Percentiles rank a stretch among this genome's conserved stretches.
These are phyloP conservation scores for Cryptotis parvus DNA, from an alignment of 2,113 vertebrate species.

Conservation along the genomic window DNA sequence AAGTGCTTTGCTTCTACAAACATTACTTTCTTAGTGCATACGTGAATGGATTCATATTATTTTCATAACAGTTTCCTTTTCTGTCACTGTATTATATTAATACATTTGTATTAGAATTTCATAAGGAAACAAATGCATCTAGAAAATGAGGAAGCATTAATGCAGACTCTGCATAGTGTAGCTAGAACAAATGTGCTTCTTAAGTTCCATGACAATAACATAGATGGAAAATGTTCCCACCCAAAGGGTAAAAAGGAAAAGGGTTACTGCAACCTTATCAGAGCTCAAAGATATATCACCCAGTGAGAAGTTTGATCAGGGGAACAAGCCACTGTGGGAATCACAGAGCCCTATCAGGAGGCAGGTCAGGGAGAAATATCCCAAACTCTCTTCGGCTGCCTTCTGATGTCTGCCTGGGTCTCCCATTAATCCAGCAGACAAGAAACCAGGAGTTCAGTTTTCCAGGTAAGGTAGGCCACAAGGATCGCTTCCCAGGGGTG, in stretches of 20 bases:
- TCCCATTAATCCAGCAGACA: not conserved
- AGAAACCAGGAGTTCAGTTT: not conserved
- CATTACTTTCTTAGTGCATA: not conserved
- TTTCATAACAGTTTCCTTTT: not conserved
- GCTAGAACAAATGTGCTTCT: not conserved
- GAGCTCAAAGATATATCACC: not conserved
- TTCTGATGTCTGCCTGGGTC: not conserved
- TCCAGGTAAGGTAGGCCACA: not conserved
- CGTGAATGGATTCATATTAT: not conserved
- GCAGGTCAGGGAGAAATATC: not conserved
- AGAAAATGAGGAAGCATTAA: not conserved
- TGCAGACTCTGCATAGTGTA: not conserved
- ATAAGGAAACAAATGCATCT: not conserved
- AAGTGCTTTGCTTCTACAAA: not conserved
- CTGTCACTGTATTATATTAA: not conserved
- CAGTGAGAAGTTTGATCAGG: not conserved
- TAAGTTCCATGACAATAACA: not conserved
- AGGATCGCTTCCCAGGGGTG: not conserved
- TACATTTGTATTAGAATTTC: slow-evolving; percentile 1
- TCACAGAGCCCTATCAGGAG: not conserved
- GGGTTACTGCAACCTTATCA: not conserved
- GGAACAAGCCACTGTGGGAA: not conserved
- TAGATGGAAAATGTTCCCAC: not conserved
- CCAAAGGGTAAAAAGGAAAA: not conserved
- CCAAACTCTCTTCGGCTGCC: not conserved